These are phyloP conservation scores for Parus major DNA, from an alignment of 2,113 vertebrate genomes.

Conservation along the genomic window DNA sequence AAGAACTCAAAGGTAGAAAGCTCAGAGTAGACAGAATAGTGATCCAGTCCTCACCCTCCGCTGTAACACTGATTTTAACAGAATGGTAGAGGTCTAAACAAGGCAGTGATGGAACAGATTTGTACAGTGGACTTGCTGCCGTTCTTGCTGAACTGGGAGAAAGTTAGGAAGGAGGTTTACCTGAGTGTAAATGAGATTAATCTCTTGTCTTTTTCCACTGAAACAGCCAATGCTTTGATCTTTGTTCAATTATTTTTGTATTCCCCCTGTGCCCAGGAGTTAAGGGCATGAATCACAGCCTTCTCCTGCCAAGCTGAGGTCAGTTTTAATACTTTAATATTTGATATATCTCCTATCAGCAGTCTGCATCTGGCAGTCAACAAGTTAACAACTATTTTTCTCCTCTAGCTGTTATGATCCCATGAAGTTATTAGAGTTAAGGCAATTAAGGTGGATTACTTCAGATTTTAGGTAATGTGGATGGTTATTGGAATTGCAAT, in stretches of 20 bases:
- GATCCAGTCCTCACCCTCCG: background rate
- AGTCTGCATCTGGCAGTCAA: constrained; percentile 40
- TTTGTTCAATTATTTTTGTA: background rate
- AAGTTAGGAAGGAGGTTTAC: background rate
- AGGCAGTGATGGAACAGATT: background rate
- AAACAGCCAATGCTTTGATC: constrained; percentile 22
- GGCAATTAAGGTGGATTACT: constrained; percentile 30
- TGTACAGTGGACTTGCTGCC: background rate
- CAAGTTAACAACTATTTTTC: constrained; percentile 44
- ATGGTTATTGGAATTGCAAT: constrained; percentile 1
- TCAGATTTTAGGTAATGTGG: background rate
- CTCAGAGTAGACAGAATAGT: background rate
- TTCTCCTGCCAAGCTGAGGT: constrained; percentile 31
- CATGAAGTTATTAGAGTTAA: background rate
- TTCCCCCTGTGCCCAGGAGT: background rate
- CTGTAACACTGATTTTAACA: background rate
- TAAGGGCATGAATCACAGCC: background rate
- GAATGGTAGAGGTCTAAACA: background rate
- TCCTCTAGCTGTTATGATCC: constrained; percentile 1
- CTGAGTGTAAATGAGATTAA: background rate
- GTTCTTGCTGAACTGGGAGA: background rate
- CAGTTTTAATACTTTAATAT: constrained; percentile 25
- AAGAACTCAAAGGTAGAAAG: background rate
- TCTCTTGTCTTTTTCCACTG: background rate
- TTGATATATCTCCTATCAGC: constrained; percentile 35